Evolutionary conservation across 2,888 invertebrate genomes (phyloP), one percentile per base, ranked within the genome.

Genomic region (Sphaerophoria taeniata): DNA sequence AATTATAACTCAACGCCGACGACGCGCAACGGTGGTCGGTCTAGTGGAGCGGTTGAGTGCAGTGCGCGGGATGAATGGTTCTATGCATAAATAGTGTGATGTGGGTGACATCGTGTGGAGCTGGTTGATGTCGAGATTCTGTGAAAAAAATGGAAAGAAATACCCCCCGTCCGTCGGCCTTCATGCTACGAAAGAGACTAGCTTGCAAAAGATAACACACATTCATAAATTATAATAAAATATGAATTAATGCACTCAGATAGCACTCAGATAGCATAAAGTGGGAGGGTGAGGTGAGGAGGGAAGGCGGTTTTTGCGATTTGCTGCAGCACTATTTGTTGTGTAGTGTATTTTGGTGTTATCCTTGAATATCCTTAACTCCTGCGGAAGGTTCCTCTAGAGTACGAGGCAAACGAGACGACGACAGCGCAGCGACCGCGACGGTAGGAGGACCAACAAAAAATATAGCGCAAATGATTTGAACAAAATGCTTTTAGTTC

Each of bases 181-280:
- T 7, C 6, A 6, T 39, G 3, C 2, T 45, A n/a, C 45, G 45
- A 60, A 60, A 60, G 63, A 75, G 79, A 73, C 69, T 80, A 81
- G 76, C 69, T 71, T 3, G 76, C 63, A 70, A 85, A 67, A 85
- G 85, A 85, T 85, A 85, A 85, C 85, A 85, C 73, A 85, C 81
- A 85, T 76, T 85, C 85, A 85, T 85, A 85, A 85, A 85, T 85
- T 85, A 81, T 85, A 85, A 85, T 85, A 85, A 85, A 85, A 85
- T 85, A 85, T 85, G 85, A 85, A 85, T 85, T 85, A 85, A 81
- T 85, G 85, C 85, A 85, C 85, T 81, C 81, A 81, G 85, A 81
- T 85, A 81, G 76, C 56, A 43, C 43, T 43, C 43, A 43, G 43
- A 43, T 43, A 43, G 6, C 7, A 43, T 45, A 51, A 56, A 14